A percentile compares a stretch with the other conserved stretches of the same genome.
phyloP scores from a whole-genome alignment of 2,888 invertebrate genomes.

The Tupiocoris notatus region DNA sequence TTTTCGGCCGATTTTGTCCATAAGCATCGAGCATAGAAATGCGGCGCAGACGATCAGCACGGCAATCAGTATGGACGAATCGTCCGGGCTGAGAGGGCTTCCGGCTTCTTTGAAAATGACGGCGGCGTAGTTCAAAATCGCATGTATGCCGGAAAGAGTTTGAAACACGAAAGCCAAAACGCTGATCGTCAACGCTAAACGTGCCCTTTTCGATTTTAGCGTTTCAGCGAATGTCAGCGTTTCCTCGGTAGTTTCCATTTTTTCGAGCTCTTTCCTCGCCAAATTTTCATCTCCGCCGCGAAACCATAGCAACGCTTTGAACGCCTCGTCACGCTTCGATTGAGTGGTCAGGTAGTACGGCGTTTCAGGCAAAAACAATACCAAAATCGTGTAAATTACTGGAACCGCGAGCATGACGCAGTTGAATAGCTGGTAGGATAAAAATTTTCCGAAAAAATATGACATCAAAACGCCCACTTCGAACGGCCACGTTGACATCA shows the following conservation, averaged over 20 bases:
- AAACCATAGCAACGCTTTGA: conserved; percentile 10
- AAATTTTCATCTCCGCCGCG: neutral
- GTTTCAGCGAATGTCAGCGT: neutral
- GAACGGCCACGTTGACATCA: neutral
- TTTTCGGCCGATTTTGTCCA: conserved; percentile 23
- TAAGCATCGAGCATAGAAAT: neutral
- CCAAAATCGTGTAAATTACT: neutral
- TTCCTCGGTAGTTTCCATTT: neutral
- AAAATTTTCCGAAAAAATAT: neutral
- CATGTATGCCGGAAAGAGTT: conserved; percentile 8
- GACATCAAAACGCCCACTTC: neutral
- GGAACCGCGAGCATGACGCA: neutral
- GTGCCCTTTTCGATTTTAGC: neutral
- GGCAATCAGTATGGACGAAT: conserved; percentile 6
- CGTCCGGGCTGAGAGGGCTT: conserved; percentile 5
- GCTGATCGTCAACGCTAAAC: neutral
- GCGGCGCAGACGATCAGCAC: neutral
- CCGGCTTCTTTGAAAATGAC: conserved; percentile 20
- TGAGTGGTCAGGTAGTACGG: conserved; percentile 8
- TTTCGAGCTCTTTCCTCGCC: neutral
- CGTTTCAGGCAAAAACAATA: conserved; percentile 10
- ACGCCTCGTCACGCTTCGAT: neutral
- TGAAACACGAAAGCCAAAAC: neutral
- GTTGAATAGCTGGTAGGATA: conserved; percentile 7
- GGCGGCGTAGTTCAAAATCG: neutral